Evolutionary conservation across 2,113 vertebrate genomes (phyloP).

Genomic region (Microtus richardsoni): DNA sequence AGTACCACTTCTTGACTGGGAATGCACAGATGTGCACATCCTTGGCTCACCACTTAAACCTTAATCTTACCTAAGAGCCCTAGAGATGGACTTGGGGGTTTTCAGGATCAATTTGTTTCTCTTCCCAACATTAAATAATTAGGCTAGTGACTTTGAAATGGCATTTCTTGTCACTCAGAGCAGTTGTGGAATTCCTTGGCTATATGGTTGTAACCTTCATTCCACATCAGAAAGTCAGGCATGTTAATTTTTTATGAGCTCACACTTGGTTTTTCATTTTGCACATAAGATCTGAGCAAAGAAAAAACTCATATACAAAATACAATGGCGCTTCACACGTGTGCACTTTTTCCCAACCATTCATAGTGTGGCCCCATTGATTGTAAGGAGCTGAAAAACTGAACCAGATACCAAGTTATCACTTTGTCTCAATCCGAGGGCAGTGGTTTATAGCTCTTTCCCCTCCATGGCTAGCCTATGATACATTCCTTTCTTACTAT

Average conservation of each 20-base stretch:
- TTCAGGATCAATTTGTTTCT: not conserved
- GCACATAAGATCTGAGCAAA: not conserved
- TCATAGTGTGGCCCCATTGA: not conserved
- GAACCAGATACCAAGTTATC: not conserved
- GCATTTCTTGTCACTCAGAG: not conserved
- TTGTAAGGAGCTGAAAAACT: rapidly evolving
- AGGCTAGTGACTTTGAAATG: not conserved
- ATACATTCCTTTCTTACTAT: not conserved
- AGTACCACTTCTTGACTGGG: not conserved
- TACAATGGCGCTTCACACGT: not conserved
- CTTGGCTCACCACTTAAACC: not conserved
- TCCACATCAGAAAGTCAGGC: not conserved
- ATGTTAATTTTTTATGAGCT: not conserved
- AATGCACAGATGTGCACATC: not conserved
- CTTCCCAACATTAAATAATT: not conserved
- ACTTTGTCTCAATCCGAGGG: not conserved
- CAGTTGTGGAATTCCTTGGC: not conserved
- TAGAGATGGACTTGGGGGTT: not conserved
- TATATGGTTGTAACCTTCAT: not conserved
- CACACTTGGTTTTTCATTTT: not conserved
- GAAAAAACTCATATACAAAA: not conserved
- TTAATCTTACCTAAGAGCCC: not conserved
- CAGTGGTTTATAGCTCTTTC: not conserved
- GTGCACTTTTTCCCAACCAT: too few relatives aligned
- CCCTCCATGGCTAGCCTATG: not conserved